These are phyloP conservation scores for Chironomus tepperi DNA, from an alignment of 1,140 invertebrate genomes.

Conservation along the genomic window DNA sequence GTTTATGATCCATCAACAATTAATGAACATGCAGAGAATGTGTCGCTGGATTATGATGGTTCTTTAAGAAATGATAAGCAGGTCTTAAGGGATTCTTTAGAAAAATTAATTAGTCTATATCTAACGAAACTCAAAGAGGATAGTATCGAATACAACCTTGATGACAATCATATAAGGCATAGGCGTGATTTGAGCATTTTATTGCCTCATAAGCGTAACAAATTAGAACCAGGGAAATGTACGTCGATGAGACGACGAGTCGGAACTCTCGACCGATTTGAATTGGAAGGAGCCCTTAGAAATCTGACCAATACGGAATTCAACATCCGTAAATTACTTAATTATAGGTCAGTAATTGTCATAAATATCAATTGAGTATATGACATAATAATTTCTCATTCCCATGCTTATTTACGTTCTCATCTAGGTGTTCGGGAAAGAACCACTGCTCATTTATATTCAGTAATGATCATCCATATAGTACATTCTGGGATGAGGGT, in stretches of 20 bases:
- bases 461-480: conserved; percentile 43
- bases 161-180: not conserved
- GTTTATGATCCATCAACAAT: not conserved
- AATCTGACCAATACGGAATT: conserved; percentile 22
- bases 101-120: not conserved
- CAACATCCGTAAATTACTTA: conserved; percentile 26
- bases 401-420: not conserved
- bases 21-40: not conserved
- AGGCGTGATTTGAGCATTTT: not conserved
- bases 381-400: not conserved
- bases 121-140: not conserved
- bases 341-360: conserved; percentile 25
- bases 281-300: conserved; percentile 23
- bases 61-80: not conserved
- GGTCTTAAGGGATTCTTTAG: not conserved
- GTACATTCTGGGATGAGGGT: conserved; percentile 43
- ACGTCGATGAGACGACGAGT: not conserved
- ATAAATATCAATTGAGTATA: not conserved
- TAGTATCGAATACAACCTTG: not conserved
- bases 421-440: conserved; percentile 49
- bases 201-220: not conserved
- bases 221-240: not conserved
- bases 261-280: conserved; percentile 9
- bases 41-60: not conserved
- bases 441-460: conserved; percentile 51